Conservation (phyloP, 2,797 vertebrate species). For the Chanos chanos region DNA sequence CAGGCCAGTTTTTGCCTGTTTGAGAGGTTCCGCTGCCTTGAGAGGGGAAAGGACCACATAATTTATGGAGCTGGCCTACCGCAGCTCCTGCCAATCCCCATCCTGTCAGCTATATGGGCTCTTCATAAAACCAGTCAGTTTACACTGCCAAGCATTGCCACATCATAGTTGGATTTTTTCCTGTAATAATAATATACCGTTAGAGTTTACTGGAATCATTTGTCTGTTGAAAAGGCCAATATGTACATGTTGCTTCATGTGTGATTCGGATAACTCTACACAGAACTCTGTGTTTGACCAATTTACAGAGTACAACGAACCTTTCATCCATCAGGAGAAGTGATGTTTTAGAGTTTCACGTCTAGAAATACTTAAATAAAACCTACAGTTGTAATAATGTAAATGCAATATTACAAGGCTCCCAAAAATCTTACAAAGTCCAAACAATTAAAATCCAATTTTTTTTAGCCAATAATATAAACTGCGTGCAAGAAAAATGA, state of each 20-base stretch:
- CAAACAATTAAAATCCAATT: too few species aligned
- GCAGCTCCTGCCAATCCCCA: slow-evolving; percentile 38
- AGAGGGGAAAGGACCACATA: slow-evolving; percentile 24
- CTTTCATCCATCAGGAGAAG: not conserved
- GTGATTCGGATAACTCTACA: slow-evolving; percentile 48
- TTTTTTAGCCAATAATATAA: too few species aligned
- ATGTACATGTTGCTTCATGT: slow-evolving; percentile 33
- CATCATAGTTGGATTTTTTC: slow-evolving; percentile 40
- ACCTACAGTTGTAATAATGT: too few species aligned
- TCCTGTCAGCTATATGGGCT: slow-evolving; percentile 33
- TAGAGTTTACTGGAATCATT: slow-evolving; percentile 46
- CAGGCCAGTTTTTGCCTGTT: slow-evolving; percentile 30
- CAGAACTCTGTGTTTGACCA: not conserved
- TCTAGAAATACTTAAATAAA: too few species aligned
- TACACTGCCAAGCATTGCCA: slow-evolving; percentile 35
- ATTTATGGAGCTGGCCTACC: slow-evolving; percentile 38
- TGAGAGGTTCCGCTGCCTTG: slow-evolving; percentile 20
- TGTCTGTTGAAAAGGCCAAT: slow-evolving; percentile 25
- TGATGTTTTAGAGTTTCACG: too few species aligned
- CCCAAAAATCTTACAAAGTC: too few species aligned
- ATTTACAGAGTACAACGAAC: not conserved
- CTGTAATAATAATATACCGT: slow-evolving; percentile 33
- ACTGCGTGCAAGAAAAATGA: too few species aligned
- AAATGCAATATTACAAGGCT: too few species aligned
- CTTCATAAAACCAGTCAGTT: slow-evolving; percentile 34